These are phyloP conservation scores for Aromia moschata DNA, from an alignment of 2,888 invertebrate species.

Conservation along the genomic window DNA sequence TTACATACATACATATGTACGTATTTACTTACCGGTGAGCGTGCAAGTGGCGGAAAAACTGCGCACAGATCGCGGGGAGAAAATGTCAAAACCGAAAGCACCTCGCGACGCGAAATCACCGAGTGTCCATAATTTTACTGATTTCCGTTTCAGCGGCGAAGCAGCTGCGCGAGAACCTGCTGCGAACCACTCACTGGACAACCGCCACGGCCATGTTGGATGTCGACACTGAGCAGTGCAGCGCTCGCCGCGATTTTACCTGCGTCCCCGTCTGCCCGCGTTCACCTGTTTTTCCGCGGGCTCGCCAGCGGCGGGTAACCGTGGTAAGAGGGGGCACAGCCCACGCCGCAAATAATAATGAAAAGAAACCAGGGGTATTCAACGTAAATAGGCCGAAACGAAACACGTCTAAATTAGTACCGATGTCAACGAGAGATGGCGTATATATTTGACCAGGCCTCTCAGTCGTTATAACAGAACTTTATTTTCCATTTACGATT, in stretches of 20 bases:
- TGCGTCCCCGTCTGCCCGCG: slow-evolving; percentile 46
- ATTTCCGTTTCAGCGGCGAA: neutral
- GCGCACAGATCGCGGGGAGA: slow-evolving; percentile 6
- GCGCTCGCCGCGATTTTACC: slow-evolving; percentile 28
- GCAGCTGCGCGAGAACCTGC: neutral
- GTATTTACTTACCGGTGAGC: slow-evolving; percentile 18
- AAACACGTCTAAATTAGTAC: too few species aligned
- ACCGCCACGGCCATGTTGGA: slow-evolving; percentile 48
- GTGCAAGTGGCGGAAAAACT: slow-evolving; percentile 6
- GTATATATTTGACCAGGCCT: too few species aligned
- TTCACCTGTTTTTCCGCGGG: slow-evolving; percentile 51
- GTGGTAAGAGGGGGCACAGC: too few species aligned
- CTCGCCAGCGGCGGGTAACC: too few species aligned
- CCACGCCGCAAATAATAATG: too few species aligned
- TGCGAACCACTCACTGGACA: slow-evolving; percentile 28
- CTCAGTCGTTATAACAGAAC: too few species aligned
- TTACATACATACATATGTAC: too few species aligned
- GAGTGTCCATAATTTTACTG: neutral
- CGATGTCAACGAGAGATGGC: too few species aligned
- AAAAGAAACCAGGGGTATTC: too few species aligned
- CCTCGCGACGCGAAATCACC: slow-evolving; percentile 1
- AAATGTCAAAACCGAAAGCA: neutral
- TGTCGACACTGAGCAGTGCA: slow-evolving; percentile 41
- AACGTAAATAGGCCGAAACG: too few species aligned
- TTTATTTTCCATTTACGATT: too few species aligned